Evolutionary conservation across 2,113 vertebrate species (phyloP), one percentile per base, ranked within the genome.

Genomic region (Mohoua ochrocephala): DNA sequence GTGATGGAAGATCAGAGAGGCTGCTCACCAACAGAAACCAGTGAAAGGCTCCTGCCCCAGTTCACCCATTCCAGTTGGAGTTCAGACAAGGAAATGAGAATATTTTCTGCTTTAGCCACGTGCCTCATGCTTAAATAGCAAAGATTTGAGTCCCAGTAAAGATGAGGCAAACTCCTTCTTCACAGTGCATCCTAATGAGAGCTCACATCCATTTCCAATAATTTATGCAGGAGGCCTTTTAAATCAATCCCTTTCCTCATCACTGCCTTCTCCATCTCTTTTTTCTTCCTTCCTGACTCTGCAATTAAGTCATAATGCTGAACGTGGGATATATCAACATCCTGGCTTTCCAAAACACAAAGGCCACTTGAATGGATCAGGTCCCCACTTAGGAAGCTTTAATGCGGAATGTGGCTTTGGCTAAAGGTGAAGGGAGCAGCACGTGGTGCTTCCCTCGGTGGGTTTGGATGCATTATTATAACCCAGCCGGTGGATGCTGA

Each of bases 141-240:
- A 93, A 64, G 44, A n/a, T 31, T 5, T 11, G 52, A 81, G 18
- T 63, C 65, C 35, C 44, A 91, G 30, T 54, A 44, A 94, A 84
- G 47, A 33, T 10, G 67, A 53, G 27, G 21, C n/a, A 84, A 82
- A 64, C 23, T 81, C 44, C 17, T 59, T 37, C 50, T 75, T 76
- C 61, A 45, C n/a, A 64, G 35, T 18, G 41, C 77, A 76, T 77
- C 73, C 60, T 87, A 82, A 89, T 47, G 69, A 75, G 44, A 87
- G 41, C 41, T 68, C 70, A 21, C 39, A 81, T 61, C 82, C 79
- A 63, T 74, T 91, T 68, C 78, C 87, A 94, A 50, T 87, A 91
- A 94, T 87, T 94, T 86, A 88, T 86, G 68, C 82, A 64, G 35
- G 30, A 89, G 52, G 42, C 20, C 44, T 89, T 91, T 94, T 89